These are phyloP conservation scores for Eurypyga helias DNA, from an alignment of 2,113 vertebrate species.

Conservation along the genomic window DNA sequence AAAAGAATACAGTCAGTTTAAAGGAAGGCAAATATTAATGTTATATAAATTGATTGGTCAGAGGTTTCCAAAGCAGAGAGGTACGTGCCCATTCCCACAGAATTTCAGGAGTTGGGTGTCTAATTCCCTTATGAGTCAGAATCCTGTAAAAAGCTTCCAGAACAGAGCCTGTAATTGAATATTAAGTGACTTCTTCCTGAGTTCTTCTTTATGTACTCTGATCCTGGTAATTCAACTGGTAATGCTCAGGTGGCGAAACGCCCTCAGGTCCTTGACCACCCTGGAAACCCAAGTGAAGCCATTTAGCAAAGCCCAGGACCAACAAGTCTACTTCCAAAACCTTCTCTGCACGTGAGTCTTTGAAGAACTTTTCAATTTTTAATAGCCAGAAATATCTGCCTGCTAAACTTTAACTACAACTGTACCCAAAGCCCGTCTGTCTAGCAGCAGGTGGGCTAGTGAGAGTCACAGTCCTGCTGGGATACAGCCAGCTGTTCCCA, in stretches of 20 bases:
- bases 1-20: constrained; percentile 37
- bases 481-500: constrained; percentile 78
- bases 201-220: not conserved
- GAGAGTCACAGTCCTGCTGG: constrained; percentile 75
- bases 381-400: constrained; percentile 69
- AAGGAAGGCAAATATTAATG: constrained; percentile 17
- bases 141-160: not conserved
- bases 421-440: constrained; percentile 65
- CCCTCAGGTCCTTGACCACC: not conserved
- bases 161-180: not conserved
- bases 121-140: not conserved
- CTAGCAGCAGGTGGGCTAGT: constrained; percentile 76
- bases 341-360: not conserved
- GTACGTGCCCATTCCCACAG: not conserved
- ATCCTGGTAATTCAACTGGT: not conserved
- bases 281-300: not conserved
- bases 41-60: not conserved
- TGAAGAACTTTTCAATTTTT: constrained; percentile 69
- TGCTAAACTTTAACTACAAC: constrained; percentile 71
- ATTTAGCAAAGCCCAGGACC: not conserved
- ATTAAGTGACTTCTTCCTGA: not conserved
- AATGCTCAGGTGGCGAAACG: not conserved
- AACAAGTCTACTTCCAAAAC: not conserved
- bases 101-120: not conserved
- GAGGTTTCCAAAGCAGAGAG: not conserved